Evolutionary conservation across 2,888 invertebrate genomes (phyloP).

Genomic region (Andrena fulva): DNA sequence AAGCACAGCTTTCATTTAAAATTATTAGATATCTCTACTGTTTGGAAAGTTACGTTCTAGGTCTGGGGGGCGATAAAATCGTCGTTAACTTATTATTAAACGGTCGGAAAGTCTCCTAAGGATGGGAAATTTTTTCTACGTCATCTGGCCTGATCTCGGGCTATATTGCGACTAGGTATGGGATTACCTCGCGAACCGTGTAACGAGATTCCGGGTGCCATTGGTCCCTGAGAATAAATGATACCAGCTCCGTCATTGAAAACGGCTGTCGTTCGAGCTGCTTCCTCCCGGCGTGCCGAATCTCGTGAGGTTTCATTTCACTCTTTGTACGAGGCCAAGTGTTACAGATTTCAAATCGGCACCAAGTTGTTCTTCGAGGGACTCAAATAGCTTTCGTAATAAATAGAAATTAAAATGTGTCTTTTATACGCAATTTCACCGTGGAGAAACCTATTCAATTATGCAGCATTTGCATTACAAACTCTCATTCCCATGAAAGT

Average conservation of each 20-base stretch:
- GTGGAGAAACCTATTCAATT: too few species aligned
- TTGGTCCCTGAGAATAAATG: conserved; percentile 45
- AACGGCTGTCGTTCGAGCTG: conserved; percentile 19
- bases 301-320: conserved; percentile 31
- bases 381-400: neutral
- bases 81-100: neutral
- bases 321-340: conserved; percentile 13
- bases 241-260: conserved; percentile 42
- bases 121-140: neutral
- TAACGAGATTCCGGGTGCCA: conserved; percentile 46
- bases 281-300: conserved; percentile 9
- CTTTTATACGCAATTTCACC: too few species aligned
- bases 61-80: neutral
- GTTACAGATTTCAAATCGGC: conserved; percentile 17
- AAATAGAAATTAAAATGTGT: too few species aligned
- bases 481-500: too few species aligned
- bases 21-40: neutral
- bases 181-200: conserved; percentile 38
- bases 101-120: neutral
- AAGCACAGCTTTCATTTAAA: neutral
- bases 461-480: too few species aligned
- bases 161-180: conserved; percentile 22
- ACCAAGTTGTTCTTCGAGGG: neutral
- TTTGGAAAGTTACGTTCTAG: neutral
- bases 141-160: neutral